A percentile compares a stretch with the other conserved stretches of the same genome.
These are phyloP conservation scores for Cyclura pinguis DNA, from an alignment of 2,797 vertebrate species.

Conservation along the genomic window DNA sequence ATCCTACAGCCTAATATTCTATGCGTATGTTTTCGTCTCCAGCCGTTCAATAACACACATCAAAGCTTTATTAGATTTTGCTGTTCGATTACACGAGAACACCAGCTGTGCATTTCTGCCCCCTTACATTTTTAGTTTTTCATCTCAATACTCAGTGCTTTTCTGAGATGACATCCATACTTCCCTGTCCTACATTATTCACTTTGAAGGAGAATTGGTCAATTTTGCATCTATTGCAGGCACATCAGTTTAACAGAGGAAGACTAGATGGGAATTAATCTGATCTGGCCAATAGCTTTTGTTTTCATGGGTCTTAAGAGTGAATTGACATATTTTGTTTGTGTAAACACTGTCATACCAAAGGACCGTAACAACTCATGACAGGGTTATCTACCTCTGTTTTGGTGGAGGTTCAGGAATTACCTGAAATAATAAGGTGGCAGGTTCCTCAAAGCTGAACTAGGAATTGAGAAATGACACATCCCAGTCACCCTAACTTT, in stretches of 20 bases:
- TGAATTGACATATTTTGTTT: slow-evolving; percentile 6
- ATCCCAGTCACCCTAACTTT: too few relatives aligned
- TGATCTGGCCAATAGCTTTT: slow-evolving; percentile 40
- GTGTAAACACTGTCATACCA: neutral
- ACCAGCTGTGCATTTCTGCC: slow-evolving; percentile 34
- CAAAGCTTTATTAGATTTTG: slow-evolving; percentile 51
- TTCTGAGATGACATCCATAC: slow-evolving; percentile 14
- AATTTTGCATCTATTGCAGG: slow-evolving; percentile 52
- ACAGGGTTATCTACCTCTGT: neutral
- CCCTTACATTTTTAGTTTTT: slow-evolving; percentile 21
- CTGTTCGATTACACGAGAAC: slow-evolving; percentile 12
- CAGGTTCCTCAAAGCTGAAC: too few relatives aligned
- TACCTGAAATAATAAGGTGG: too few relatives aligned
- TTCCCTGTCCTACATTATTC: neutral
- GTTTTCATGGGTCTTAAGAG: slow-evolving; percentile 46
- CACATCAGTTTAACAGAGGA: slow-evolving; percentile 50
- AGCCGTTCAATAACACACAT: slow-evolving; percentile 40
- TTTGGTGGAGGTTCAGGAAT: too few relatives aligned
- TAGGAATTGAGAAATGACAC: too few relatives aligned
- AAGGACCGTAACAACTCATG: neutral
- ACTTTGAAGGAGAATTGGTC: neutral
- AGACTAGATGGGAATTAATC: slow-evolving; percentile 55
- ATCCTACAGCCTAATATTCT: slow-evolving; percentile 12
- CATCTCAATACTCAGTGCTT: slow-evolving; percentile 17
- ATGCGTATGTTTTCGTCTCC: slow-evolving; percentile 41